A percentile compares a stretch with the other conserved stretches of the same genome.
These are phyloP conservation scores for Hystrix brachyura DNA, from an alignment of 2,113 vertebrate genomes.

Conservation along the genomic window DNA sequence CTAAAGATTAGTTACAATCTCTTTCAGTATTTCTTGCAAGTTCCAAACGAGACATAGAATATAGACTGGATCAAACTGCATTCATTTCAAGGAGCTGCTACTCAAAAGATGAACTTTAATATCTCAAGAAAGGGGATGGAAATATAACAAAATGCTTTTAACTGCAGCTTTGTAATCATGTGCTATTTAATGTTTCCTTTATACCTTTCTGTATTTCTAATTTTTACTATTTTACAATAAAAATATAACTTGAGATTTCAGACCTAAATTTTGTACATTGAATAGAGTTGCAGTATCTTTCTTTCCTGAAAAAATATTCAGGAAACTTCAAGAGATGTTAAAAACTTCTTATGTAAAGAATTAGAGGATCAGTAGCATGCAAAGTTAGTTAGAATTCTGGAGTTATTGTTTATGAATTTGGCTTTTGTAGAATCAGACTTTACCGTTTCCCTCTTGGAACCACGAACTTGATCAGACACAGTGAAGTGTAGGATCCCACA, in stretches of 20 bases:
- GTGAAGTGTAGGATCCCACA: background rate
- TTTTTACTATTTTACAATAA: background rate
- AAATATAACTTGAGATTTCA: background rate
- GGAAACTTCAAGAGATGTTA: background rate
- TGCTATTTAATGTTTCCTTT: background rate
- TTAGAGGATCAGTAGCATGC: background rate
- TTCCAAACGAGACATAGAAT: background rate
- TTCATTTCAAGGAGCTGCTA: background rate
- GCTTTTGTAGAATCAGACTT: background rate
- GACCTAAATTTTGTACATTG: background rate
- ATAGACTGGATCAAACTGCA: background rate
- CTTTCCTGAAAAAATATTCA: background rate
- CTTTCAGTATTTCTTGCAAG: constrained; percentile 53
- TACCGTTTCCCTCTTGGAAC: background rate
- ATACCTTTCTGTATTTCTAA: background rate
- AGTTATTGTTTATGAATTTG: background rate
- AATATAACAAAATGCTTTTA: background rate
- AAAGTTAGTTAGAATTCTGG: constrained; percentile 14
- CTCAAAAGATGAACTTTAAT: background rate
- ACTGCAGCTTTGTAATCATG: background rate
- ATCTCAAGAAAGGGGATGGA: background rate
- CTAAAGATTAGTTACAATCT: constrained; percentile 65
- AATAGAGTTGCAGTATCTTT: background rate
- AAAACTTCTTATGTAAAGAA: background rate
- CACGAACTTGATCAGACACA: background rate